Percentiles rank a stretch among this genome's conserved stretches.
phyloP scores from a whole-genome alignment of 1,140 invertebrate genomes.

The Maniola jurtina region DNA sequence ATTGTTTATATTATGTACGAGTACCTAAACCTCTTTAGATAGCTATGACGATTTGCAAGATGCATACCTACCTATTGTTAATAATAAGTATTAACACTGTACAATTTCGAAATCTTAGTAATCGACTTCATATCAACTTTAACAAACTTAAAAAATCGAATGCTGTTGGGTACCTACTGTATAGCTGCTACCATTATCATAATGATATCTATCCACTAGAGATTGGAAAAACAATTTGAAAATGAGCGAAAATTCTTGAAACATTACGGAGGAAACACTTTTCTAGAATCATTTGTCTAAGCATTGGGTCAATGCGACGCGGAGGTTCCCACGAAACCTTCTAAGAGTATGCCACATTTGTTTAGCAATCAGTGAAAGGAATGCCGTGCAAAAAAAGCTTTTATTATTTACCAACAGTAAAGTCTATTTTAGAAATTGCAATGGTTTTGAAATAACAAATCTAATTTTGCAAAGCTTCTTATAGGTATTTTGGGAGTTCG shows the following conservation, averaged over 20 bases:
- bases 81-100: too few species aligned
- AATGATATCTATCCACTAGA: not conserved
- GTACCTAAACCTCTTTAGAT: too few species aligned
- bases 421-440: conserved; percentile 16
- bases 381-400: conserved; percentile 17
- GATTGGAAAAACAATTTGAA: not conserved
- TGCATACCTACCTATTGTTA: too few species aligned
- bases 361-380: conserved; percentile 25
- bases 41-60: too few species aligned
- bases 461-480: conserved; percentile 31
- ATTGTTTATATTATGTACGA: too few species aligned
- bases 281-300: conserved; percentile 74
- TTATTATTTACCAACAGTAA: conserved; percentile 26
- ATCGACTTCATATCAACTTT: too few species aligned
- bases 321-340: conserved; percentile 71
- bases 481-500: conserved; percentile 68
- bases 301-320: conserved; percentile 69
- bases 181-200: too few species aligned
- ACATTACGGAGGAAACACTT: conserved; percentile 63
- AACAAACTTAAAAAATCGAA: too few species aligned
- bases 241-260: conserved; percentile 48
- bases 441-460: conserved; percentile 3
- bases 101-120: too few species aligned
- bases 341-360: conserved; percentile 38
- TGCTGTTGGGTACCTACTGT: too few species aligned